A percentile compares a stretch with the other conserved stretches of the same genome.
Conservation (phyloP, 1,140 invertebrate genomes). For the Drosophila rhopaloa region DNA sequence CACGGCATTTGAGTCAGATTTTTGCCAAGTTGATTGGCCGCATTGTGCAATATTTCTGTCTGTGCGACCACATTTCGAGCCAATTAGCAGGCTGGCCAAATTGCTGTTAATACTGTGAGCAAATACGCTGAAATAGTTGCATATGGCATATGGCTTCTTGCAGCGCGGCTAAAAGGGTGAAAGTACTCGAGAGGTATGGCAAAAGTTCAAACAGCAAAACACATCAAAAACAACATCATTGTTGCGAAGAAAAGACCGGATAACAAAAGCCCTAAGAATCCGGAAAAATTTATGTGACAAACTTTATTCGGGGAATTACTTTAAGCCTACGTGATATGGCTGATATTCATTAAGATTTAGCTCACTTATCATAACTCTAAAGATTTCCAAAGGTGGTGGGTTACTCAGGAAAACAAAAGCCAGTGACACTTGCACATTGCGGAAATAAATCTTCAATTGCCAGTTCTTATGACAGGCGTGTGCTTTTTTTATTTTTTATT, state of each 20-base stretch:
- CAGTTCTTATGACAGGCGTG: constrained; percentile 18
- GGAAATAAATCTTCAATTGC: constrained; percentile 54
- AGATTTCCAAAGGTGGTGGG: constrained; percentile 18
- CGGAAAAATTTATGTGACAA: constrained; percentile 49
- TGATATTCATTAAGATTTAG: constrained; percentile 28
- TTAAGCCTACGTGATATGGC: constrained; percentile 49
- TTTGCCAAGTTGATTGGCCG: constrained; percentile 66
- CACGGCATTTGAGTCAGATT: constrained; percentile 64
- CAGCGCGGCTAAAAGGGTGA: constrained; percentile 31
- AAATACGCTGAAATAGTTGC: constrained; percentile 54
- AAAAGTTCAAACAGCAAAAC: constrained; percentile 8
- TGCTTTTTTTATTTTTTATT: constrained; percentile 18
- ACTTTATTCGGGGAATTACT: constrained; percentile 37
- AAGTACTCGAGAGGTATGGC: constrained; percentile 32
- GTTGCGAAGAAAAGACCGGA: constrained; percentile 1
- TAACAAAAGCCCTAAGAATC: constrained; percentile 12
- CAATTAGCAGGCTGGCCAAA: constrained; percentile 68
- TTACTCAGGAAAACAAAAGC: constrained; percentile 27
- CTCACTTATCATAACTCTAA: constrained; percentile 24
- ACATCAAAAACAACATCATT: constrained; percentile 9
- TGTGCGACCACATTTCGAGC: constrained; percentile 59
- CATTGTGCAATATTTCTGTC: constrained; percentile 61
- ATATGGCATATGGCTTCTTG: constrained; percentile 67
- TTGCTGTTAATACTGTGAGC: constrained; percentile 62
- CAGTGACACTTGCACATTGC: constrained; percentile 22